phyloP scores from a whole-genome alignment of 2,113 vertebrate genomes.

The Catagonus wagneri region DNA sequence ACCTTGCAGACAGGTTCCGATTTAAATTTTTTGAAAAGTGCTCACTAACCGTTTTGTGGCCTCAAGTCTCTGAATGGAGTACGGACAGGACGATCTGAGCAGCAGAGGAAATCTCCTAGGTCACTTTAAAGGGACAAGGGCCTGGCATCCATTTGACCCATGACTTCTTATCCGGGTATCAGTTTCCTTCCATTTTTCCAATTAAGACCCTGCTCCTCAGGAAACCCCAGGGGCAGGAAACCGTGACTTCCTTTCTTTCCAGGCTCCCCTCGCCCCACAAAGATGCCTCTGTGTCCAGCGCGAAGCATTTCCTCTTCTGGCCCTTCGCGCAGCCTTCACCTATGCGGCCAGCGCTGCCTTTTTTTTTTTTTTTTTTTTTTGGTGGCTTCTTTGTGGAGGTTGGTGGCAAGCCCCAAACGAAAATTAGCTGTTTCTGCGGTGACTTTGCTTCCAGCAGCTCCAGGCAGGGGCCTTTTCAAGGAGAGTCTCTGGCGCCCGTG shows the following conservation, averaged over 20 bases:
- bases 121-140: neutral
- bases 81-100: neutral
- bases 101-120: neutral
- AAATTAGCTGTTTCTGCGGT: neutral
- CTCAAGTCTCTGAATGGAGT: neutral
- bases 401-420: neutral
- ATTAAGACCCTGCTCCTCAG: neutral
- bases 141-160: neutral
- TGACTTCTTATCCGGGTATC: neutral
- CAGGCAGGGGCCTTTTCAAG: neutral
- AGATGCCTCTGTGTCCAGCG: neutral
- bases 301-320: neutral
- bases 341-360: neutral
- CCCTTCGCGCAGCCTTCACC: neutral
- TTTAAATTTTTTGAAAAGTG: neutral
- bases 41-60: neutral
- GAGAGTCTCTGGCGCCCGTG: neutral
- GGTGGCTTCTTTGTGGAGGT: neutral
- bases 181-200: neutral
- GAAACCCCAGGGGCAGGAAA: neutral
- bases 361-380: no score
- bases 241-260: neutral
- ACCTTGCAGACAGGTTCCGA: neutral
- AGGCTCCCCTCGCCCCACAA: neutral
- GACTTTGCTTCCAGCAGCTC: neutral